Evolutionary conservation across 2,797 vertebrate genomes (phyloP).

Genomic region (Lepus townsendii): DNA sequence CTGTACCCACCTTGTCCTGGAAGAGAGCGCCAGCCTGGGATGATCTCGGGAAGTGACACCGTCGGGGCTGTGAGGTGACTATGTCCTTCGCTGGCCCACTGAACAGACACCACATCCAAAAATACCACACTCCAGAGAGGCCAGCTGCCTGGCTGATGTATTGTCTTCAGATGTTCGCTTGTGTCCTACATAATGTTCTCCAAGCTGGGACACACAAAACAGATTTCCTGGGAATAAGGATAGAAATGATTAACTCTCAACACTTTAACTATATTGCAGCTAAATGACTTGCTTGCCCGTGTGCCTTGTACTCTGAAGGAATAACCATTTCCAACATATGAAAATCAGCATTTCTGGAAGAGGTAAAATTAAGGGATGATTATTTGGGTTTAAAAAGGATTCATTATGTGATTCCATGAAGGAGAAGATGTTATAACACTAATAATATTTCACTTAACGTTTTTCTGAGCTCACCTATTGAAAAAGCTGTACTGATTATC

Average conservation of each 20-base stretch:
- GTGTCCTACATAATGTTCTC: background rate
- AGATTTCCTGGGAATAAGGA: slow-evolving; percentile 35
- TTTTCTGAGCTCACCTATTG: background rate
- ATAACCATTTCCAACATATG: slow-evolving; percentile 4
- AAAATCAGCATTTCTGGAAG: slow-evolving; percentile 51
- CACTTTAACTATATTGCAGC: background rate
- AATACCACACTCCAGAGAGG: slow-evolving; percentile 36
- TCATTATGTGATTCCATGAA: slow-evolving; percentile 4
- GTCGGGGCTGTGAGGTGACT: background rate
- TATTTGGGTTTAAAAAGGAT: slow-evolving; percentile 32
- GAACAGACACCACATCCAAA: background rate
- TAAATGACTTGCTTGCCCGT: background rate
- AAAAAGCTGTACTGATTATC: background rate
- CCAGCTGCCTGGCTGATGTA: slow-evolving; percentile 37
- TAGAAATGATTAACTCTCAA: slow-evolving; percentile 15
- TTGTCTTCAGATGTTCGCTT: slow-evolving; percentile 53
- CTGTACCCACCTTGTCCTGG: background rate
- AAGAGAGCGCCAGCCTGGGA: background rate
- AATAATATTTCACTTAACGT: background rate
- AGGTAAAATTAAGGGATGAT: slow-evolving; percentile 42
- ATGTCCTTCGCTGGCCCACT: background rate
- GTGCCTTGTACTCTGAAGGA: background rate
- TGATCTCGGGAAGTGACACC: background rate
- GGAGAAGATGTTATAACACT: background rate
- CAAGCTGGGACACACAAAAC: slow-evolving; percentile 61